These are phyloP conservation scores for Melanotaenia pygmaea DNA, from an alignment of 2,797 vertebrate species.

Conservation along the genomic window DNA sequence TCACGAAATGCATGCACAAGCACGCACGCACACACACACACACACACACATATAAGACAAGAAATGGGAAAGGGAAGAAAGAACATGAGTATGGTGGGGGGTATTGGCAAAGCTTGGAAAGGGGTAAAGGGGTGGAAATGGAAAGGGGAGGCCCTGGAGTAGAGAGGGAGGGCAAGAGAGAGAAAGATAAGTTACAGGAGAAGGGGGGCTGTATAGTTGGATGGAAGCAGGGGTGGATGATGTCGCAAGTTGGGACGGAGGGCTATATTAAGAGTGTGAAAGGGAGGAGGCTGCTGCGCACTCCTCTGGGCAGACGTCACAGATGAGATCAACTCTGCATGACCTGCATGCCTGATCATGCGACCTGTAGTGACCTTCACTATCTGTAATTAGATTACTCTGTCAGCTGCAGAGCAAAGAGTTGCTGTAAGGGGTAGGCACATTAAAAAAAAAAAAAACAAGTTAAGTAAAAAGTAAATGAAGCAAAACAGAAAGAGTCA, in stretches of 20 bases:
- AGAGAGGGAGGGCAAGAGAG: background rate
- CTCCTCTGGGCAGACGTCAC: conserved; percentile 70
- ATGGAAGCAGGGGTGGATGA: conserved; percentile 65
- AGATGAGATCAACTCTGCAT: conserved; percentile 68
- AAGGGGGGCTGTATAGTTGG: conserved; percentile 34
- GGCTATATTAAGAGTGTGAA: conserved; percentile 79
- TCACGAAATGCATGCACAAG: conserved; percentile 39
- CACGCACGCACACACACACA: background rate
- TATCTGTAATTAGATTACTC: conserved; percentile 76
- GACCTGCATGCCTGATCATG: conserved; percentile 59
- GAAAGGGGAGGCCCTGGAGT: conserved; percentile 6
- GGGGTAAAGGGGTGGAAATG: conserved; percentile 28
- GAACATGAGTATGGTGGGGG: background rate
- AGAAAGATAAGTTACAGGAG: conserved; percentile 29
- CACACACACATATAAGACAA: background rate
- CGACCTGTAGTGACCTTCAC: conserved; percentile 70
- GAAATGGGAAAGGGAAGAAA: conserved; percentile 19
- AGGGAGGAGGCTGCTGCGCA: conserved; percentile 55
- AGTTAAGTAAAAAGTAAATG: conserved; percentile 8
- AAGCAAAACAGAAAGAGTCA: conserved; percentile 18
- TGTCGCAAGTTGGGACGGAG: conserved; percentile 57
- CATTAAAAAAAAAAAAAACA: background rate
- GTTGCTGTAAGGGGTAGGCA: conserved; percentile 38
- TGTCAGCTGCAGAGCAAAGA: conserved; percentile 40
- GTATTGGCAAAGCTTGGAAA: conserved; percentile 35